Base-by-base conservation (phyloP, 1,140 invertebrate species). In the Drosophila pachea region DNA sequence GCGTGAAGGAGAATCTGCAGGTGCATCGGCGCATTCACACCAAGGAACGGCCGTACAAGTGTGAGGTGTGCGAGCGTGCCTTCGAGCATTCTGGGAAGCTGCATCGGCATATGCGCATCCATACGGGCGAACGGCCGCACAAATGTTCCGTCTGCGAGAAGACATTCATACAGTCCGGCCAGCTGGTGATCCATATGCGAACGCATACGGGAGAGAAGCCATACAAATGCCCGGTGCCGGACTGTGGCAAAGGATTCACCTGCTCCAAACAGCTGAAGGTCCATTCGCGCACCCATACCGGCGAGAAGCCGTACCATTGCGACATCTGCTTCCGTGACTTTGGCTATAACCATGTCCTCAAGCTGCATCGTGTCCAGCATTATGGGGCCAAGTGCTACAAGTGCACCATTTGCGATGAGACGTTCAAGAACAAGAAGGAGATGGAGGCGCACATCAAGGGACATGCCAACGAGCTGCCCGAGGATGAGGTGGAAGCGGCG, bases 51-150 rank as follows among this genome's bases (percentile, higher is more conserved):
- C 89, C 88, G 0, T 95, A 95, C 86, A 95, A 96, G 71, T 98
- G 97, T 87, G 93, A 96, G 47, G 95, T 97, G 22, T 98, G 97
- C 89, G 94, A 94, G 3, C 92, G 97, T 1, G 97, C 97, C 0
- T 98, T 97, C 81, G 96, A 98, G 81, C 97, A 98, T 89, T 95
- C 95, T 35, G 97, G 97, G 1, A 96, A 98, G 86, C 90, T 98
- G 33, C 96, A 97, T 78, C 92, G 97, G 5, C 97, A 98, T 89
- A 97, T 97, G 94, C 93, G 96, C 50, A 97, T 97, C 69, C 96
- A 97, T 86, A 97, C 96, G 0, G 94, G 97, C 0, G 97, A 98
- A 89, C 92, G 97, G 22, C 97, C 97, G 0, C 97, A 98, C 90
- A 95, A 95, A 77, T 99, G 97, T 88, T 94, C 93, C n/a, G 93